Base-by-base conservation (phyloP, 53 echinoderm and acorn worm species). In the Holothuria leucospilota region DNA sequence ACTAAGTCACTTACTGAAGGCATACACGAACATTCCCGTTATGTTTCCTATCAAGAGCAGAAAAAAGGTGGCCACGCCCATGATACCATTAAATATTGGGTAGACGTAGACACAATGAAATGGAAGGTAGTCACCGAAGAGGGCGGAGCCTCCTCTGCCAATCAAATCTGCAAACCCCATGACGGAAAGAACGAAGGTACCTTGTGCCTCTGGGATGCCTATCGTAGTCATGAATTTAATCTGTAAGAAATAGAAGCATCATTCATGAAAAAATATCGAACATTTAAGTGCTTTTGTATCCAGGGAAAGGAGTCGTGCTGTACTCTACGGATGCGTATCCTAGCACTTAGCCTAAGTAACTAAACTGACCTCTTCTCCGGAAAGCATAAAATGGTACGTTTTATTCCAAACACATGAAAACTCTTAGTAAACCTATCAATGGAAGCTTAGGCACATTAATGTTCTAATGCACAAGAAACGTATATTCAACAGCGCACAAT, bases 191-290 rank as follows among this genome's bases (percentile, higher is more conserved):
- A 95, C 90, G 49, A 95, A 92, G 30, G 92, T 89, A 4, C 95
- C 98, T 16, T 63, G 65, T 16, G 69, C 41, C 65, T 90, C 90
- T 15, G 90, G 70, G 26, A 97, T 95, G 59, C 93, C 95, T 29
- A 94, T 97, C 5, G 98, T 97, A 12, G 93, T 95, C 98, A 97
- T 97, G 66, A 86, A 97, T 90, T 97, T 97, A 26, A 95, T 93
- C 98, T 97, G 89, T 49, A 78, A 72, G 14, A 69, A 78, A 46
- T 87, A 16, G 62, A 58, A 56, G 3, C 18, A 56, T 56, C 16
- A 56, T 2, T 49, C 49, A 49, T 49, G 10, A 49, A 49, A 69
- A 29, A 56, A 59, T 68, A 42, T 20, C 59, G 29, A 63, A 59
- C n/a, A 46, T n/a, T 61, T 63, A 24, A 60, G 4, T 0, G 15